Percentiles rank a stretch among this genome's conserved stretches.
These are phyloP conservation scores for Mastomys coucha DNA, from an alignment of 2,113 vertebrate genomes.

Conservation along the genomic window DNA sequence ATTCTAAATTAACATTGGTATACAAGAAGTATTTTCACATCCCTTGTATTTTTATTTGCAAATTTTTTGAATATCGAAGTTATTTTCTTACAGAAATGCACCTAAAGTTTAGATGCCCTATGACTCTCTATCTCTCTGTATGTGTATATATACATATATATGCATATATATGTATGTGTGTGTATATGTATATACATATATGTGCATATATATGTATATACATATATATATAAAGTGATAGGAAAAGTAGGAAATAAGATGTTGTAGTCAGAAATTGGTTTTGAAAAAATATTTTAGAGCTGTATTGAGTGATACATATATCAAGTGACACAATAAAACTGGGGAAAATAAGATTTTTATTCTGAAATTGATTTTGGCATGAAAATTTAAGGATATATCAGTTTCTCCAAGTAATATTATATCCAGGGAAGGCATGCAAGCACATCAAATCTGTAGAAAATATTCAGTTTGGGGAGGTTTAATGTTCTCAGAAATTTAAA, in stretches of 20 bases:
- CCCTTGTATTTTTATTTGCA: neutral
- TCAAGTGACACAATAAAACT: neutral
- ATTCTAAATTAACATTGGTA: neutral
- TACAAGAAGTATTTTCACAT: neutral
- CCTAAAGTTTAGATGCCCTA: neutral
- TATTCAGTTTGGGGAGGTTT: slow-evolving; percentile 60
- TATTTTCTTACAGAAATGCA: neutral
- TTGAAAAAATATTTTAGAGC: slow-evolving; percentile 25
- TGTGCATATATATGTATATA: neutral
- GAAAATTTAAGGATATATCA: neutral
- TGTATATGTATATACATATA: neutral
- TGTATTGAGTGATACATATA: neutral
- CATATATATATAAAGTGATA: neutral
- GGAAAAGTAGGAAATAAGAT: slow-evolving; percentile 4
- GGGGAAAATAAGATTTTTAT: neutral
- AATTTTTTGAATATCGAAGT: neutral
- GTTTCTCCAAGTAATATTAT: slow-evolving; percentile 49
- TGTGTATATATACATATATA: neutral
- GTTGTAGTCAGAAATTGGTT: neutral
- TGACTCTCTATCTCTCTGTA: neutral
- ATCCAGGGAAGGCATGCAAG: slow-evolving; percentile 1
- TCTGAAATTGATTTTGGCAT: slow-evolving; percentile 55
- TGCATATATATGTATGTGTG: no score
- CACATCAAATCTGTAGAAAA: slow-evolving; percentile 9
- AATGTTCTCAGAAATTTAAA: slow-evolving; percentile 61